Percentiles rank a stretch among this genome's conserved stretches.
Evolutionary conservation across 1,140 invertebrate genomes (phyloP).

Genomic region (Heliconius melpomene): DNA sequence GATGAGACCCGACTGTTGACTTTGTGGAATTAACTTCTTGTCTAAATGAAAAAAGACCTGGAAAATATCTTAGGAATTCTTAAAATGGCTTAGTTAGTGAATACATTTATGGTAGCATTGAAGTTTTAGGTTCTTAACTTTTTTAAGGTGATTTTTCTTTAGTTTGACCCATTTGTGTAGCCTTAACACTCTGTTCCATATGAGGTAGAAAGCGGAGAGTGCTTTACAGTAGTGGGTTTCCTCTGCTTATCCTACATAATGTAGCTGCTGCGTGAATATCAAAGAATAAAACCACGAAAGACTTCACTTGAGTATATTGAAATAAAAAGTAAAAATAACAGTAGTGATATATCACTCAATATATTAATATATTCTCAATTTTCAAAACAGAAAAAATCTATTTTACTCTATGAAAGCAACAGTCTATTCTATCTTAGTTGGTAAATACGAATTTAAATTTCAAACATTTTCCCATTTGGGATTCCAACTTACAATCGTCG

Average conservation of each 20-base stretch:
- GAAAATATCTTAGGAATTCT: not conserved
- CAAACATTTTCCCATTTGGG: not conserved
- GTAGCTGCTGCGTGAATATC: too few species aligned
- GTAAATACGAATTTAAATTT: not conserved
- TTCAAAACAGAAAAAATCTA: not conserved
- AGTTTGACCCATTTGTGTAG: too few species aligned
- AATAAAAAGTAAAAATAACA: too few species aligned
- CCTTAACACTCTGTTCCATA: too few species aligned
- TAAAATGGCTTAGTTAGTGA: not conserved
- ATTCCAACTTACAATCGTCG: not conserved
- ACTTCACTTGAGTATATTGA: too few species aligned
- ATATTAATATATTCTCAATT: too few species aligned
- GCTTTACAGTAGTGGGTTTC: too few species aligned
- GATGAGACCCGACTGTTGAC: constrained; percentile 50
- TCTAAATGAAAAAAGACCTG: constrained; percentile 29
- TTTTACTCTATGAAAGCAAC: not conserved
- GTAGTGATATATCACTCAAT: too few species aligned
- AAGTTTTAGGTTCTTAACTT: not conserved
- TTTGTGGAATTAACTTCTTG: constrained; percentile 50
- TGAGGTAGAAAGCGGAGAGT: too few species aligned
- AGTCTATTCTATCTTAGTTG: not conserved
- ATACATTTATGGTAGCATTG: not conserved
- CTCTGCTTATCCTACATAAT: too few species aligned
- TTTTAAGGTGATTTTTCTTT: not conserved
- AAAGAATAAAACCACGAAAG: too few species aligned